Evolutionary conservation across 2,888 invertebrate species (phyloP), one percentile per base, ranked within the genome.

Genomic region (Clostera curtula): DNA sequence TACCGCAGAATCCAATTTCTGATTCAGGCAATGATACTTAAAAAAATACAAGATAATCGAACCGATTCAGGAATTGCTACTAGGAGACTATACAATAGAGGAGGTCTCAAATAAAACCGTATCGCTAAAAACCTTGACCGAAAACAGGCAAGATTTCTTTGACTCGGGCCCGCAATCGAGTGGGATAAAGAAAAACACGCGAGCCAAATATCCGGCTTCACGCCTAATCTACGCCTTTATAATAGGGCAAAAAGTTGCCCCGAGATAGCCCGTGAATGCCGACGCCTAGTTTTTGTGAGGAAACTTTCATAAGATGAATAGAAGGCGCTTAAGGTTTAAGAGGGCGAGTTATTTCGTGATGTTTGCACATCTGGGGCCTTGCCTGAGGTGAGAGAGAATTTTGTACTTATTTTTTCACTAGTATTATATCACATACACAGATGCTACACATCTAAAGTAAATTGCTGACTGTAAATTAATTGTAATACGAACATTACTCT

Each of bases 221-320:
- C 27, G 29, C 28, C 43, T 54, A 48, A 55, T 56, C 49, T 43
- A 43, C 54, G 54, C 44, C 41, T 50, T 51, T 40, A 49, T 54
- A 60, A 57, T 46, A 44, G 49, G 31, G 54, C 55, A 62, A 60
- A 60, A 62, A 57, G 40, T 51, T 40, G 31, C 36, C 22, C 42
- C 36, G 16, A 47, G 34, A 48, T 43, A 48, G 41, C 41, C 39
- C 37, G 35, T 51, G 50, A 51, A 60, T 49, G 38, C 35, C n/a
- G 28, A 39, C 44, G 37, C 41, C 40, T 47, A 54, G 56, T 61
- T 61, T 57, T 58, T 63, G 52, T 36, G 9, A 34, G 29, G 24
- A 43, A 56, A 50, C 40, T 52, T 53, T 45, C 31, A 34, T 33
- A 24, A 56, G 54, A 59, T 57, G 56, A 60, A 62, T 63, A 45